A percentile compares a stretch with the other conserved stretches of the same genome.
Evolutionary conservation across 2,797 vertebrate genomes (phyloP).

Genomic region (Peromyscus attwateri): DNA sequence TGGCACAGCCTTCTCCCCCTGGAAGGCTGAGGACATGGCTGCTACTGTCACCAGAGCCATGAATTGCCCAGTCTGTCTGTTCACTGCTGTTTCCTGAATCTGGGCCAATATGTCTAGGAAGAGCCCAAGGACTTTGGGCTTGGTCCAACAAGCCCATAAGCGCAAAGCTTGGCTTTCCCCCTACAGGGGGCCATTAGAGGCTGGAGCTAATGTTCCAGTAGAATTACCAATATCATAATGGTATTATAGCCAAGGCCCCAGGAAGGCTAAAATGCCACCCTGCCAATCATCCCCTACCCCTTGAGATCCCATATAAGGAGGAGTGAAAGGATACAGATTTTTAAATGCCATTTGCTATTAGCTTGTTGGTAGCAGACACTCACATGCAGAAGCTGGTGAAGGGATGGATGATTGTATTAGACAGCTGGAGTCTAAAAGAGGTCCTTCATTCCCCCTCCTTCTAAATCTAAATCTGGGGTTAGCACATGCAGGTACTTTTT

Average conservation of each 20-base stretch:
- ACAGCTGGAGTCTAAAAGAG: background rate
- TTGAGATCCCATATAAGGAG: conserved; percentile 46
- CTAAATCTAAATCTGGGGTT: conserved; percentile 6
- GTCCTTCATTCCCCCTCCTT: background rate
- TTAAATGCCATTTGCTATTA: conserved; percentile 1
- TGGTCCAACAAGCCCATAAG: conserved; percentile 33
- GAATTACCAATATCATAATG: conserved; percentile 54
- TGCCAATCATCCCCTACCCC: background rate
- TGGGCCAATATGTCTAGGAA: conserved; percentile 53
- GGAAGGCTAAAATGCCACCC: conserved; percentile 41
- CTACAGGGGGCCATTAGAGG: conserved; percentile 32
- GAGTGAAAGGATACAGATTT: background rate
- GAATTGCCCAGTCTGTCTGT: conserved; percentile 32
- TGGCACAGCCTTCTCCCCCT: conserved; percentile 38
- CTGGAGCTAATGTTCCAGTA: conserved; percentile 29
- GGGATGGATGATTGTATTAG: background rate
- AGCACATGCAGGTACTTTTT: background rate
- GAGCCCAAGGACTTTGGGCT: conserved; percentile 49
- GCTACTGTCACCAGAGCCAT: background rate
- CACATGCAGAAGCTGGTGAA: background rate
- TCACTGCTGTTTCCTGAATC: conserved; percentile 64
- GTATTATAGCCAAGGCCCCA: background rate
- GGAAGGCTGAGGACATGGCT: conserved; percentile 6
- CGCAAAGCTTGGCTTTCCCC: conserved; percentile 52
- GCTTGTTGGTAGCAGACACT: background rate